Evolutionary conservation across 2,888 invertebrate genomes (phyloP), one percentile per base, ranked within the genome.

Genomic region (Aporophyla lueneburgensis): DNA sequence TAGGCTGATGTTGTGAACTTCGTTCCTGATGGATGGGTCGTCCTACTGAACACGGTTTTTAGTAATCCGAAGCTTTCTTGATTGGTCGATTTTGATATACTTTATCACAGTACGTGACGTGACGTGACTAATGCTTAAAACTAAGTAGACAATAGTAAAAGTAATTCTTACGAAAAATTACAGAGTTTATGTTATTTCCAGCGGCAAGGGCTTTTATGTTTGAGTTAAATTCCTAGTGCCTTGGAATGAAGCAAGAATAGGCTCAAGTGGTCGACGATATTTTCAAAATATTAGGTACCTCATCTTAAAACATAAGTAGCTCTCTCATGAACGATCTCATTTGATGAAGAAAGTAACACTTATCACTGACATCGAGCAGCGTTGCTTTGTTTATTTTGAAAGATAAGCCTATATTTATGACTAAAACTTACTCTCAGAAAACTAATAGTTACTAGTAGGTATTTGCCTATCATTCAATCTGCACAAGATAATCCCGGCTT

Each of bases 401-500:
- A n/a, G 16, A n/a, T 21, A 12, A 40, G 27, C 40, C 4, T 16
- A 14, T 51, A 27, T 27, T 4, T 59, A 6, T 59, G 5, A 58
- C 10, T n/a, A 6, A 59, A 59, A 43, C 21, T n/a, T 12, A 33
- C 43, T n/a, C 6, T 33, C 5, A n/a, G 21, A 21, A 1, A 46
- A 56, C 7, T 24, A 19, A 33, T 65, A 59, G 21, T 65, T 56
- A 63, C 21, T 40, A 65, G 61, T n/a, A n/a, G n/a, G n/a, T 24
- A 59, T 63, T 72, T 63, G 59, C 49, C 56, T 79, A 82, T 71
- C 61, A 84, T 74, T 85, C 68, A 81, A 85, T 85, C 77, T 78
- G 81, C 72, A 67, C 76, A 69, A 70, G 81, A 77, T 91, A 91
- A 91, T 89, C 89, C 88, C 43, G 80, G 87, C 87, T 87, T 89